These are phyloP conservation scores for Alcedo atthis DNA, from an alignment of 2,797 vertebrate species.

Conservation along the genomic window DNA sequence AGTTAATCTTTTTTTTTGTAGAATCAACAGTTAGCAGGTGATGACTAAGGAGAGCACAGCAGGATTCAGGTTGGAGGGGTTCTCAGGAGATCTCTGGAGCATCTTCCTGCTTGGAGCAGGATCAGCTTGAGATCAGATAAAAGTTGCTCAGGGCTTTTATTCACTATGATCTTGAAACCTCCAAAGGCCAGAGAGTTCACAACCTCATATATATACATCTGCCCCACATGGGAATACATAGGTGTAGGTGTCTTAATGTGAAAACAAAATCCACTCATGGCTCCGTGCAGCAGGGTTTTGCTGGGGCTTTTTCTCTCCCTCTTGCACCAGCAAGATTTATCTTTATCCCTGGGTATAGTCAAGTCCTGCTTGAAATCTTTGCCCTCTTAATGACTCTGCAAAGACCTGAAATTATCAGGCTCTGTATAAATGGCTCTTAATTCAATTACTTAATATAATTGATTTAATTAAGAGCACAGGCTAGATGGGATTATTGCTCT, in stretches of 20 bases:
- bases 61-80: background rate
- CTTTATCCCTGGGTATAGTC: background rate
- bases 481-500: background rate
- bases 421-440: slow-evolving; percentile 1
- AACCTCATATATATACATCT: background rate
- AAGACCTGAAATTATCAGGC: background rate
- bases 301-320: background rate
- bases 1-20: background rate
- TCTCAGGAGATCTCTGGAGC: background rate
- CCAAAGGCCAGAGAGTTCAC: background rate
- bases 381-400: background rate
- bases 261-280: background rate
- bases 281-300: background rate
- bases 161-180: background rate
- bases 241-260: background rate
- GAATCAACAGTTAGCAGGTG: background rate
- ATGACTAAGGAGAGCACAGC: background rate
- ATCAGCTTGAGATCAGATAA: background rate
- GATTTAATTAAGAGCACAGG: slow-evolving; percentile 14
- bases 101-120: background rate
- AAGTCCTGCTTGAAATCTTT: background rate
- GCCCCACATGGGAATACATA: rapidly evolving
- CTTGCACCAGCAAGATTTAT: background rate
- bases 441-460: slow-evolving; percentile 24
- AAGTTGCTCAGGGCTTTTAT: background rate